phyloP scores from a whole-genome alignment of 2,888 invertebrate genomes.

The Patella depressa region DNA sequence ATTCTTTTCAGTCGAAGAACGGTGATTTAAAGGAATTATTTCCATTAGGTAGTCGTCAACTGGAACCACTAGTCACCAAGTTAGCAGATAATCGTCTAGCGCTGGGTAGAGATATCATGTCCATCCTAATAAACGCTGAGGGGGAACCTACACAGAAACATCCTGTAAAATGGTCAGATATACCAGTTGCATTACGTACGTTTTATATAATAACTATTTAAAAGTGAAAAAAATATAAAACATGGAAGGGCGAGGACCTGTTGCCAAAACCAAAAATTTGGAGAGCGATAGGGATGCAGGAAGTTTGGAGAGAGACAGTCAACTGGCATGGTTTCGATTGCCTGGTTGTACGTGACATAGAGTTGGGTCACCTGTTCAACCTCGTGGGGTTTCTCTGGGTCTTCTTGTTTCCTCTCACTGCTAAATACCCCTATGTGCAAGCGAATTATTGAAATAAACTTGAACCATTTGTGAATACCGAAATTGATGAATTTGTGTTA shows the following conservation, averaged over 20 bases:
- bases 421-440: too few relatives aligned
- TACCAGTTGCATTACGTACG: conserved; percentile 75
- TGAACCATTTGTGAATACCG: too few relatives aligned
- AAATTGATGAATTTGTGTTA: too few relatives aligned
- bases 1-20: conserved; percentile 59
- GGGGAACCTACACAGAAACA: conserved; percentile 80
- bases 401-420: too few relatives aligned
- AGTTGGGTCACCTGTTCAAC: too few relatives aligned
- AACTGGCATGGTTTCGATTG: background rate
- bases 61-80: conserved; percentile 71
- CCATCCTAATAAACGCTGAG: conserved; percentile 86
- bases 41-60: conserved; percentile 73
- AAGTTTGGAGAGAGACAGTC: too few relatives aligned
- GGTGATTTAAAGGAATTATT: conserved; percentile 86
- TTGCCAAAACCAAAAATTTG: too few relatives aligned
- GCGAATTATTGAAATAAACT: too few relatives aligned
- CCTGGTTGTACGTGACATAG: background rate
- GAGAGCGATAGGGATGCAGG: too few relatives aligned
- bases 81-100: conserved; percentile 75
- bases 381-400: too few relatives aligned
- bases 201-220: background rate
- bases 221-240: too few relatives aligned
- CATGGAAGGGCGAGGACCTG: too few relatives aligned
- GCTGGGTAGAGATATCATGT: conserved; percentile 88
- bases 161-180: conserved; percentile 84